These are phyloP conservation scores for Urocyon cinereoargenteus DNA, from an alignment of 2,797 vertebrate species.

Conservation along the genomic window DNA sequence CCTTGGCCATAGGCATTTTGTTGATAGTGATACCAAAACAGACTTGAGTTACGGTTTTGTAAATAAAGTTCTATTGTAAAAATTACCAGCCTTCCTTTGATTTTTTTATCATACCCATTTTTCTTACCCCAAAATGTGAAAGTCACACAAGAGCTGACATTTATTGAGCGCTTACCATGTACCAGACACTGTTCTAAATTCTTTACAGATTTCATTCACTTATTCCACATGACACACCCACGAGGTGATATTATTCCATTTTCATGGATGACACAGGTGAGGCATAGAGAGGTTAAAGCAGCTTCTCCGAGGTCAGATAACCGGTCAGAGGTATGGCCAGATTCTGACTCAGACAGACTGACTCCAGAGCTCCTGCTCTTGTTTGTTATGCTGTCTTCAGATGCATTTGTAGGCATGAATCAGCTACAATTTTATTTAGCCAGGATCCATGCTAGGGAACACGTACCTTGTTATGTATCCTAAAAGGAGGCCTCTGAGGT, in stretches of 20 bases:
- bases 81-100: slow-evolving; percentile 16
- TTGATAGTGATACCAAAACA: slow-evolving; percentile 46
- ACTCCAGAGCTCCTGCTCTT: background rate
- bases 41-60: slow-evolving; percentile 13
- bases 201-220: background rate
- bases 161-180: background rate
- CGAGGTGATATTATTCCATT: background rate
- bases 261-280: background rate
- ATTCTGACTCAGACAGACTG: background rate
- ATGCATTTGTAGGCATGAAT: background rate
- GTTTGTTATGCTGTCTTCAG: background rate
- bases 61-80: slow-evolving; percentile 76
- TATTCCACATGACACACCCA: background rate
- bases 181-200: background rate
- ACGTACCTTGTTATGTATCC: background rate
- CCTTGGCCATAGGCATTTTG: slow-evolving; percentile 28
- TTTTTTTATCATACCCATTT: background rate
- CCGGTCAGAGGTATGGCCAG: background rate
- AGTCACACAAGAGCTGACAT: background rate
- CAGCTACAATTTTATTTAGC: background rate
- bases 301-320: background rate
- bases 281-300: background rate
- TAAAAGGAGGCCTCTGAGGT: background rate
- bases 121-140: slow-evolving; percentile 1
- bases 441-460: background rate